Conservation (phyloP, 2,888 invertebrate genomes). For the Acleris literana region DNA sequence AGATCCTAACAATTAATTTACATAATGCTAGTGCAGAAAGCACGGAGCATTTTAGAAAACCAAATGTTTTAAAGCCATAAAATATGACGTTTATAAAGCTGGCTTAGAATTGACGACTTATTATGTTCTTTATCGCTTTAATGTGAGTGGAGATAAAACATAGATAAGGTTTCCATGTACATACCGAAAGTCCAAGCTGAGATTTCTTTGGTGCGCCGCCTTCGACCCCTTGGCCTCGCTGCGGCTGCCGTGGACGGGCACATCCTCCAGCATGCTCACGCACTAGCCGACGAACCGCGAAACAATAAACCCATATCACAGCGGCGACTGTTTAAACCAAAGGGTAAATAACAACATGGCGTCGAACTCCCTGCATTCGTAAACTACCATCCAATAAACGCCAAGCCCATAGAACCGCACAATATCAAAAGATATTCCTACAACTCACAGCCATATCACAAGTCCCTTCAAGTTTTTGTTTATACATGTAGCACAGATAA, state of each 20-base stretch:
- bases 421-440: conserved; percentile 35
- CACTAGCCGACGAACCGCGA: conserved; percentile 59
- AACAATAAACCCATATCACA: conserved; percentile 69
- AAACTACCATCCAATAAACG: conserved; percentile 11
- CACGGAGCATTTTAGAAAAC: too few species aligned
- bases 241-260: conserved; percentile 78
- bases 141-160: conserved; percentile 30
- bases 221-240: conserved; percentile 68
- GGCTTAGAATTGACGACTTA: background rate
- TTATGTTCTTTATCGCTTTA: conserved; percentile 20
- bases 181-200: conserved; percentile 94
- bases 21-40: too few species aligned
- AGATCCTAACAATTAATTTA: too few species aligned
- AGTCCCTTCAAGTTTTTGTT: conserved; percentile 43
- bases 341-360: conserved; percentile 82
- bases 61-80: background rate
- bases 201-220: conserved; percentile 91
- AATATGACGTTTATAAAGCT: background rate
- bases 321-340: conserved; percentile 63
- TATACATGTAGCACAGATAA: conserved; percentile 39
- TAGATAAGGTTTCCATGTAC: conserved; percentile 42
- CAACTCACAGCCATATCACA: conserved; percentile 45
- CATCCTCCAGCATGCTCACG: conserved; percentile 83
- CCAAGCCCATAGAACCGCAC: conserved; percentile 42
- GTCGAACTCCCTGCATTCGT: conserved; percentile 48